Evolutionary conservation across 2,797 vertebrate species (phyloP).

Genomic region (Pogoniulus pusillus): DNA sequence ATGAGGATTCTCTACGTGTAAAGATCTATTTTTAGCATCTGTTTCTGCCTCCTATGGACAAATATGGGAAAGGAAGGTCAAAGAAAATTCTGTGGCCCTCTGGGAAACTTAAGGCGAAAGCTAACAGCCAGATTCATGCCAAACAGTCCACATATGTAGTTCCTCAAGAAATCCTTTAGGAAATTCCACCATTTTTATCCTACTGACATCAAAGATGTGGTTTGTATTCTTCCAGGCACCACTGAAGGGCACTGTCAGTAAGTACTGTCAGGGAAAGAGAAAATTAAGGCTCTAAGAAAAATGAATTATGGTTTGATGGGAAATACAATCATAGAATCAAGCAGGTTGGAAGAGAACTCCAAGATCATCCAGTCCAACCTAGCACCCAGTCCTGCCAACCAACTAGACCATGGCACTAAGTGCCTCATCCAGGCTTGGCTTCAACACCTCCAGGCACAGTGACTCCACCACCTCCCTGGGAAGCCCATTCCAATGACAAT

Average conservation of each 20-base stretch:
- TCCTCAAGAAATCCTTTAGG: neutral
- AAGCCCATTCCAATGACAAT: too few relatives aligned
- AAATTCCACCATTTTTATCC: neutral
- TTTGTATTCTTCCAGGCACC: neutral
- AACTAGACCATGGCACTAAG: too few relatives aligned
- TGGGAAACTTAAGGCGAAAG: neutral
- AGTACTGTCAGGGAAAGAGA: neutral
- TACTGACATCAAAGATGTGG: neutral
- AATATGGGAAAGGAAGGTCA: neutral
- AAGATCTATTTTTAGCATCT: conserved; percentile 25
- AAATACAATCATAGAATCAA: too few relatives aligned
- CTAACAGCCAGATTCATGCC: neutral
- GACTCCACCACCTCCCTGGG: too few relatives aligned
- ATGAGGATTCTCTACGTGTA: neutral
- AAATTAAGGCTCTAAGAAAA: neutral
- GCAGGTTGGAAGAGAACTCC: too few relatives aligned
- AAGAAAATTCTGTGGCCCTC: neutral
- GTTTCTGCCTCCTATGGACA: neutral
- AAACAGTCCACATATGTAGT: neutral
- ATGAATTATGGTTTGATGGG: neutral
- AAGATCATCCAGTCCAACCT: too few relatives aligned
- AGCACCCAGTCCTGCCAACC: too few relatives aligned
- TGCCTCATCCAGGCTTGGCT: too few relatives aligned
- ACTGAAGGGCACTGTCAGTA: neutral
- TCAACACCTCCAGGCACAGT: too few relatives aligned